Base-by-base conservation (phyloP, 2,797 vertebrate genomes). In the Crenuchus spilurus region DNA sequence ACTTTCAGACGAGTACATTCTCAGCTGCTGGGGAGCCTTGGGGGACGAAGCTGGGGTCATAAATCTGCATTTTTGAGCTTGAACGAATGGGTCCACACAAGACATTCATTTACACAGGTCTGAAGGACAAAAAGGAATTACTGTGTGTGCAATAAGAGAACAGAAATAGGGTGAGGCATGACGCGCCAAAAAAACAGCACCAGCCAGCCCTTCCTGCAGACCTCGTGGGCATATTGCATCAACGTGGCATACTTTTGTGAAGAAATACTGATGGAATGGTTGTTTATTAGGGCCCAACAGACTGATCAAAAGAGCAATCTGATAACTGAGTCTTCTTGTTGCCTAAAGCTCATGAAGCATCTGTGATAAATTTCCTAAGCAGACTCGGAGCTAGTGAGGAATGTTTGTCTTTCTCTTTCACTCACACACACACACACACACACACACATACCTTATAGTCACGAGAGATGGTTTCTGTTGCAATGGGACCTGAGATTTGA, bases 401-500 rank as follows among this genome's bases (percentile, higher is more conserved):
- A 57, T 52, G 49, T 13, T 52, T 16, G 16, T 30, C 28, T 30
- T 6, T n/a, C 4, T 33, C 24, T 57, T 7, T 18, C 20, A 46
- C n/a, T 20, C 14, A 31, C 4, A 33, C 16, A 46, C 48, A 37
- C 16, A 20, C 2, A n/a, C 16, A 24, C n/a, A n/a, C n/a, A n/a
- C n/a, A 13, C 20, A 58, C 2, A 6, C 62, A n/a, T 92, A 98
- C 96, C 95, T 93, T 94, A 76, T 88, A 93, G 58, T 98, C 96
- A 81, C 94, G 91, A 88, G 87, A 91, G 48, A 91, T 70, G 68
- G 81, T 84, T 83, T 95, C 94, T 46, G 92, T 84, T 4, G 91
- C 89, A 77, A 92, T 88, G 67, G 92, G 75, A 18, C 92, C 91
- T 65, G 95, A 94, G 87, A 96, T 94, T 88, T 98, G 96, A 87